Base-by-base conservation (phyloP, 2,113 vertebrate genomes). In the Clupea harengus region DNA sequence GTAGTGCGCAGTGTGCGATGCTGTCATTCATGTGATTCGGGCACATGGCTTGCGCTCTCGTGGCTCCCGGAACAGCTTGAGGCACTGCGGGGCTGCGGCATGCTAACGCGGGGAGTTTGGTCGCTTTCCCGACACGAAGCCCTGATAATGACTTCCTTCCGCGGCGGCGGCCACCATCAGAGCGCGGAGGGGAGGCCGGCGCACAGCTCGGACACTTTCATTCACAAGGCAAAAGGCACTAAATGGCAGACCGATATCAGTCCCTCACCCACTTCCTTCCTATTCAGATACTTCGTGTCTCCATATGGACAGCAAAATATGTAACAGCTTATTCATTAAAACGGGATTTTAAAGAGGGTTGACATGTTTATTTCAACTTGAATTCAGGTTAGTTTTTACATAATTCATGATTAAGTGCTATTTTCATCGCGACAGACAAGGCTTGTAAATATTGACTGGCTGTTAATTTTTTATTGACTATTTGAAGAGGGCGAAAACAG, bases 391-490 rank as follows among this genome's bases (percentile, higher is more conserved):
- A 32, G 28, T 32, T 78, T 78, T 78, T 78, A 28, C 64, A 72
- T 72, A 44, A 78, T 78, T 78, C 72, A 78, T 32, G 25, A 78
- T 78, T 32, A 78, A 32, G 72, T 78, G 25, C 15, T 78, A 32
- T 32, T 39, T 78, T 39, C 28, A 32, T 78, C 32, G 3, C 39
- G 72, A 78, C 28, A 78, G 72, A 39, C 72, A 78, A 17, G 25
- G 72, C 25, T 78, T 78, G 72, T 78, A 78, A 78, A 78, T 78
- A 78, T 78, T 78, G 72, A 78, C 72, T 78, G 28, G 39, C 72
- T 78, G 72, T 78, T 78, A 39, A 78, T 78, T 78, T 78, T 78
- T 78, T 78, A 78, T 78, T 78, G 72, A 78, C 72, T 78, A 78
- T 39, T 78, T 78, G 28, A 39, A 78, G 72, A 78, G 72, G 72